Evolutionary conservation across 2,797 vertebrate genomes (phyloP).

Genomic region (Spinibarbus caldwelli): DNA sequence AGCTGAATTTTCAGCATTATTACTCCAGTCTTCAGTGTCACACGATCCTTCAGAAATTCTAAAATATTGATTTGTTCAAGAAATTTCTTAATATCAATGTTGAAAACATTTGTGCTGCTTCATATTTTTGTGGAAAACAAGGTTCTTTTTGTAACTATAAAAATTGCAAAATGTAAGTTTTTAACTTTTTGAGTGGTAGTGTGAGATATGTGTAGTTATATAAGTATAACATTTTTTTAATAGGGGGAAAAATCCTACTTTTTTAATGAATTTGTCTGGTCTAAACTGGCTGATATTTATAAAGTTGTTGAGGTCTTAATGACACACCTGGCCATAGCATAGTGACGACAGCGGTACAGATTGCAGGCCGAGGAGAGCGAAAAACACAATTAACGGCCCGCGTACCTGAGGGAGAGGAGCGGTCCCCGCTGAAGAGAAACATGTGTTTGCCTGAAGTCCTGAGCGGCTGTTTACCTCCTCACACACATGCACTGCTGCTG

Average conservation of each 20-base stretch:
- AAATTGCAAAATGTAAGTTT: no score
- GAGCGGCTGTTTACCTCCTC: conserved; percentile 52
- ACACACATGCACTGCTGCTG: conserved; percentile 22
- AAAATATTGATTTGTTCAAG: no score
- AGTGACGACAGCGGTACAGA: conserved; percentile 46
- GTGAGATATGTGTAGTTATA: no score
- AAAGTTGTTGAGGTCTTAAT: conserved; percentile 46
- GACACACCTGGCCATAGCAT: conserved; percentile 49
- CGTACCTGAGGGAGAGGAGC: conserved; percentile 9
- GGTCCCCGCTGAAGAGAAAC: conserved; percentile 49
- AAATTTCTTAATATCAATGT: no score
- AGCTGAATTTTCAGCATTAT: no score
- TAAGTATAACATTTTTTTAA: neutral
- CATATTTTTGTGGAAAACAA: no score
- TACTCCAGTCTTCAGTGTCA: no score
- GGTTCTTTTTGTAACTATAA: no score
- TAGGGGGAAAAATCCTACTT: no score
- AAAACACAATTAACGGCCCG: conserved; percentile 54
- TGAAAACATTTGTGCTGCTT: no score
- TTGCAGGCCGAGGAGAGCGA: conserved; percentile 35
- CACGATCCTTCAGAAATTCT: no score
- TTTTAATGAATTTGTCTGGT: neutral
- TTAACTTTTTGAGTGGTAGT: no score
- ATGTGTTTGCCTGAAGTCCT: conserved; percentile 51
- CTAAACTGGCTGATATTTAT: conserved; percentile 13